Conservation (phyloP, 2,113 vertebrate species). For the Nothocercus nigrocapillus region DNA sequence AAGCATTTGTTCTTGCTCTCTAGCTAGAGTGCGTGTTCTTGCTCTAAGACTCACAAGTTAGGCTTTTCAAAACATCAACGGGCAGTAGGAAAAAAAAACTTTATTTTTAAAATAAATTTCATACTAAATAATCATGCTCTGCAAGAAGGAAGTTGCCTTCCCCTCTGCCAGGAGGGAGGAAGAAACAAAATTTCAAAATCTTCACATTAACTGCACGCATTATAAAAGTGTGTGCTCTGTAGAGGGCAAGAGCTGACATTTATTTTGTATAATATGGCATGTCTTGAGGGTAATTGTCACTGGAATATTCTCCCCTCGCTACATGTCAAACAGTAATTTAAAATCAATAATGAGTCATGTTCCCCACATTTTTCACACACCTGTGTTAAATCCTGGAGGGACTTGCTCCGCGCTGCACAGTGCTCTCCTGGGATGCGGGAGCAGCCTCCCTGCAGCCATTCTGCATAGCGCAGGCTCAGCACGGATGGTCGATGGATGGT, state of each 20-base stretch:
- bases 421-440: background rate
- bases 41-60: background rate
- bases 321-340: slow-evolving; percentile 51
- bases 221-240: background rate
- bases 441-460: background rate
- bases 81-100: background rate
- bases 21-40: background rate
- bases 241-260: background rate
- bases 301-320: slow-evolving; percentile 12
- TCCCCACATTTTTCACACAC: slow-evolving; percentile 67
- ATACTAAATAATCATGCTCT: background rate
- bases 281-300: slow-evolving; percentile 8
- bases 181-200: background rate
- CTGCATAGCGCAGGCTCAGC: background rate
- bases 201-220: background rate
- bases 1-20: background rate
- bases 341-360: slow-evolving; percentile 31
- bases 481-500: background rate
- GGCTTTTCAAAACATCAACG: background rate
- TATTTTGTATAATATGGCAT: slow-evolving; percentile 22
- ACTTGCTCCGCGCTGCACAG: background rate
- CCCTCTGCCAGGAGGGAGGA: background rate
- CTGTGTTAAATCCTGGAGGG: slow-evolving; percentile 42
- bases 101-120: background rate
- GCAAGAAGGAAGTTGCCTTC: background rate